These are phyloP conservation scores for Crotalus helleri DNA, from an alignment of 2,113 vertebrate genomes.

Conservation along the genomic window DNA sequence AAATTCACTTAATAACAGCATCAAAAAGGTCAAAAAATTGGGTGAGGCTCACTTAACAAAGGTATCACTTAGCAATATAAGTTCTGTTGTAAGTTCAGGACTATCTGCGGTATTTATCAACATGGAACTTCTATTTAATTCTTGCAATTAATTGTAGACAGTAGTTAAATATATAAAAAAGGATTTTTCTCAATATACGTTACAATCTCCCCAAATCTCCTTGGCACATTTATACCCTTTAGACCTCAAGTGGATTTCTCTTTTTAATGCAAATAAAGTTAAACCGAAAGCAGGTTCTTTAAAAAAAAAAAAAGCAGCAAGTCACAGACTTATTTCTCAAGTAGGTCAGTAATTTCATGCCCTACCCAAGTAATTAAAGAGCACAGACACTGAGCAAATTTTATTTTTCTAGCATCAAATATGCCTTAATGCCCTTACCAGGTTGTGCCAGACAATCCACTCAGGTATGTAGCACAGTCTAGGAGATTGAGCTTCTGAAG, in stretches of 20 bases:
- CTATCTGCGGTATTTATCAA: background rate
- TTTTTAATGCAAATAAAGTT: background rate
- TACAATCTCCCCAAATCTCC: background rate
- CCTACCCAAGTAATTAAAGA: fast-evolving
- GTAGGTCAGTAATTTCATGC: background rate
- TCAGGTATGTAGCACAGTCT: slow-evolving; percentile 78
- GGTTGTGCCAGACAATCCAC: slow-evolving; percentile 83
- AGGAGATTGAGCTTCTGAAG: slow-evolving; percentile 77
- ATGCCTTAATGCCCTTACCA: slow-evolving; percentile 71
- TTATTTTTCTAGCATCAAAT: background rate
- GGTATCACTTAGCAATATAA: too few relatives aligned
- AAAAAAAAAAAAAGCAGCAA: too few relatives aligned
- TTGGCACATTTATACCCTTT: background rate
- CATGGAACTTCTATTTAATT: background rate
- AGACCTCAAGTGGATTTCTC: background rate
- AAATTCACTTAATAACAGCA: background rate
- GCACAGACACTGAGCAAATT: background rate
- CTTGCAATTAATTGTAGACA: background rate
- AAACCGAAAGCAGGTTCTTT: background rate
- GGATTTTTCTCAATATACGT: background rate
- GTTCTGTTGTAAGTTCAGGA: background rate
- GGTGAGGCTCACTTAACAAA: too few relatives aligned
- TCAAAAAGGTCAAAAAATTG: background rate
- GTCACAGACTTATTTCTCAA: background rate
- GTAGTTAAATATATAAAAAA: background rate